A percentile compares a stretch with the other conserved stretches of the same genome.
These are phyloP conservation scores for Arctocebus calabarensis DNA, from an alignment of 2,797 vertebrate genomes.

Conservation along the genomic window DNA sequence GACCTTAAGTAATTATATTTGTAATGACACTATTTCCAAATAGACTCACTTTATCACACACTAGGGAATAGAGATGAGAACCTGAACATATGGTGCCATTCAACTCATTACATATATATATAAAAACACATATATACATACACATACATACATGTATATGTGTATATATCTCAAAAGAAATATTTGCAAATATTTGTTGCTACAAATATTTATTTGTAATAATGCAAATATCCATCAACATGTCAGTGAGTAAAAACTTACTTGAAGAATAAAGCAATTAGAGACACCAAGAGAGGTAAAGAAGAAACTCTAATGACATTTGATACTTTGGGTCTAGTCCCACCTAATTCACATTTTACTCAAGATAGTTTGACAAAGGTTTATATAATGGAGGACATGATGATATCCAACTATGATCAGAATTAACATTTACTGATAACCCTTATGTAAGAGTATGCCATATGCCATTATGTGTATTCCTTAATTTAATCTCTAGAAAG, in stretches of 20 bases:
- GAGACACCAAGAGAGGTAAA: neutral
- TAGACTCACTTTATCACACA: neutral
- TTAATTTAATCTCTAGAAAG: neutral
- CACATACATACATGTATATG: neutral
- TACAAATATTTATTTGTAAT: neutral
- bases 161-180: neutral
- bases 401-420: neutral
- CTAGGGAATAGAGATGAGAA: neutral
- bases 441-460: fast-evolving
- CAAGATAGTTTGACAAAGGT: neutral
- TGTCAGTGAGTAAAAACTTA: neutral
- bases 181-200: neutral
- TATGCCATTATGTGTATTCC: neutral
- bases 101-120: neutral
- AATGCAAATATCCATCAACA: neutral
- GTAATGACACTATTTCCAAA: neutral
- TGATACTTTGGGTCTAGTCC: neutral
- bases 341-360: neutral
- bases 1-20: neutral
- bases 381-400: neutral
- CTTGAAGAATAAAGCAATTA: neutral
- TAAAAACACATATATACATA: neutral
- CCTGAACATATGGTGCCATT: neutral
- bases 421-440: neutral
- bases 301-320: neutral